Evolutionary conservation across 2,113 vertebrate species (phyloP).

Genomic region (Anoplopoma fimbria): DNA sequence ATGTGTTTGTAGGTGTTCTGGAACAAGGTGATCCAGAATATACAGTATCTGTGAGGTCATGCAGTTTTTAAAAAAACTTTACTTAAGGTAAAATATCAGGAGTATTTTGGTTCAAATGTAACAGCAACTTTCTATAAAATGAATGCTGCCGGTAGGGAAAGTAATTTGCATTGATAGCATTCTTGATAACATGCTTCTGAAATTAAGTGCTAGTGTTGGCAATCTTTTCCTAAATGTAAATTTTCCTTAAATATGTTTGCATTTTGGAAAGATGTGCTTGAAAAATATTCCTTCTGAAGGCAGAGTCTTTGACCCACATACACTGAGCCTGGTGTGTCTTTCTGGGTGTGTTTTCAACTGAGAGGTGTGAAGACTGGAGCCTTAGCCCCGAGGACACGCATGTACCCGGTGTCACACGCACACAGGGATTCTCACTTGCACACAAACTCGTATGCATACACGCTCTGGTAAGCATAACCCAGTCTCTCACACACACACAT

Average conservation of each 20-base stretch:
- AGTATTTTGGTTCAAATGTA: neutral
- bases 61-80: neutral
- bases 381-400: conserved; percentile 68
- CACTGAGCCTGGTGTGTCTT: conserved; percentile 61
- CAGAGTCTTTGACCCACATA: conserved; percentile 55
- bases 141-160: too few relatives aligned
- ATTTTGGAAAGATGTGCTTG: neutral
- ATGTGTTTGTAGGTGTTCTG: neutral
- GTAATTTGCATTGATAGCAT: neutral
- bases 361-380: conserved; percentile 77
- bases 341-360: conserved; percentile 65
- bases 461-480: conserved; percentile 15
- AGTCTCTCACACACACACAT: conserved; percentile 17
- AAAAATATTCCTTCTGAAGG: neutral
- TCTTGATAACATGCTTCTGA: neutral
- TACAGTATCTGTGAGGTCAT: neutral
- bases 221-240: neutral
- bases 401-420: conserved; percentile 57
- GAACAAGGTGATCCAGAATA: conserved; percentile 10
- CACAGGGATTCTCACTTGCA: conserved; percentile 33
- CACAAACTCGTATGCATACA: conserved; percentile 28
- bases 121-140: neutral
- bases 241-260: neutral
- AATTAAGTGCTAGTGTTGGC: neutral
- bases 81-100: neutral